Evolutionary conservation across 2,797 vertebrate species (phyloP).

Genomic region (Lepus townsendii): DNA sequence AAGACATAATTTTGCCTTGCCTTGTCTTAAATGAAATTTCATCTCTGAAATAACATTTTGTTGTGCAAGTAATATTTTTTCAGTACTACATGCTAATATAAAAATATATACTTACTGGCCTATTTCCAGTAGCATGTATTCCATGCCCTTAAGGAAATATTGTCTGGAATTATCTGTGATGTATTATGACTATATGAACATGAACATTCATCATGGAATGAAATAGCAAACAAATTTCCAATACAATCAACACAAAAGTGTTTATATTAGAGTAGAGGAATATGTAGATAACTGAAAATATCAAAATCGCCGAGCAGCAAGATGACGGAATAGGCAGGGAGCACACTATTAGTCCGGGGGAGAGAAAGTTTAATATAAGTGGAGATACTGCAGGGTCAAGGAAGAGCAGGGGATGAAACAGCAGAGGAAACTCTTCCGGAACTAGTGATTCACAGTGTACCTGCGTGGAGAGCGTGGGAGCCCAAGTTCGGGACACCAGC

Average conservation of each 20-base stretch:
- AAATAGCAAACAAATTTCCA: constrained; percentile 21
- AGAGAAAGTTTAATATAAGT: too few relatives aligned
- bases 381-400: too few relatives aligned
- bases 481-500: too few relatives aligned
- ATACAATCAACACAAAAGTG: background rate
- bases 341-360: too few relatives aligned
- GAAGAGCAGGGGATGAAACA: too few relatives aligned
- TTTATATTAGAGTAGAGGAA: constrained; percentile 9
- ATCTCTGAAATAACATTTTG: background rate
- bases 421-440: too few relatives aligned
- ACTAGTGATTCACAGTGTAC: too few relatives aligned
- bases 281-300: too few relatives aligned
- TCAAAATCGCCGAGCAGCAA: too few relatives aligned
- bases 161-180: background rate
- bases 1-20: background rate
- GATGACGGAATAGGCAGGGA: too few relatives aligned
- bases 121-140: background rate
- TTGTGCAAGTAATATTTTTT: background rate
- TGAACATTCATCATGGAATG: constrained; percentile 22
- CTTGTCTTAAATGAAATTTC: constrained; percentile 8
- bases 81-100: background rate
- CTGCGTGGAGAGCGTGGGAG: too few relatives aligned
- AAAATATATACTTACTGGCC: background rate
- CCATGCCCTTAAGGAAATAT: background rate
- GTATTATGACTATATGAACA: background rate